Percentiles rank a stretch among this genome's conserved stretches.
Evolutionary conservation across 2,888 invertebrate genomes (phyloP).

Genomic region (Euclidia mi): DNA sequence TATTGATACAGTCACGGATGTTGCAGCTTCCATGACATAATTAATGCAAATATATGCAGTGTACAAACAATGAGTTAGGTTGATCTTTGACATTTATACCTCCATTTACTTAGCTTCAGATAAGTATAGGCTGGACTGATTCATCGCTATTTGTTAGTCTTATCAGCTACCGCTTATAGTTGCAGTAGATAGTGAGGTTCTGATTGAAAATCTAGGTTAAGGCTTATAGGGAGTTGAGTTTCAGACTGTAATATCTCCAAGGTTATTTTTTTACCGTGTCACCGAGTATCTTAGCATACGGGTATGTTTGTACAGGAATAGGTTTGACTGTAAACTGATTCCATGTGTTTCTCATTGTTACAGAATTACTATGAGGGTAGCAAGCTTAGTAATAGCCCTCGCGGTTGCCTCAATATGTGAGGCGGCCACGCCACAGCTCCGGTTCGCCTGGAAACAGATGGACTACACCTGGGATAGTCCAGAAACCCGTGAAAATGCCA

Average conservation of each 20-base stretch:
- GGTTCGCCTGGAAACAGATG: conserved; percentile 93
- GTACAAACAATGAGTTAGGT: conserved; percentile 14
- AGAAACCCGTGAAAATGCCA: conserved; percentile 89
- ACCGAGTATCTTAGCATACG: too few relatives aligned
- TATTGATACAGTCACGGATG: background rate
- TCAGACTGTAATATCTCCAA: too few relatives aligned
- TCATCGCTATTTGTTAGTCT: too few relatives aligned
- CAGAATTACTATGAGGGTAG: conserved; percentile 71
- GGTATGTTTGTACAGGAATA: too few relatives aligned
- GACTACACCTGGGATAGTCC: conserved; percentile 92
- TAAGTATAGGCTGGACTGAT: too few relatives aligned
- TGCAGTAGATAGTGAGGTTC: too few relatives aligned
- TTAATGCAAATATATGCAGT: conserved; percentile 17
- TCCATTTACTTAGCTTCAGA: too few relatives aligned
- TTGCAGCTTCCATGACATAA: conserved; percentile 6
- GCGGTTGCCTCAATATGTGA: conserved; percentile 70
- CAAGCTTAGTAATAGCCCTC: conserved; percentile 68
- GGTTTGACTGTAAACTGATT: too few relatives aligned
- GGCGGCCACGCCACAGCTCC: conserved; percentile 89
- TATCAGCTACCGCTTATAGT: too few relatives aligned
- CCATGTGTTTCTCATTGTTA: conserved; percentile 27
- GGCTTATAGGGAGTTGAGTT: too few relatives aligned
- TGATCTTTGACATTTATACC: background rate
- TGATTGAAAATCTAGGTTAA: too few relatives aligned
- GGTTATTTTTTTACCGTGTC: too few relatives aligned